These are phyloP conservation scores for Epistrophella euchroma DNA, from an alignment of 2,888 invertebrate genomes.

Conservation along the genomic window DNA sequence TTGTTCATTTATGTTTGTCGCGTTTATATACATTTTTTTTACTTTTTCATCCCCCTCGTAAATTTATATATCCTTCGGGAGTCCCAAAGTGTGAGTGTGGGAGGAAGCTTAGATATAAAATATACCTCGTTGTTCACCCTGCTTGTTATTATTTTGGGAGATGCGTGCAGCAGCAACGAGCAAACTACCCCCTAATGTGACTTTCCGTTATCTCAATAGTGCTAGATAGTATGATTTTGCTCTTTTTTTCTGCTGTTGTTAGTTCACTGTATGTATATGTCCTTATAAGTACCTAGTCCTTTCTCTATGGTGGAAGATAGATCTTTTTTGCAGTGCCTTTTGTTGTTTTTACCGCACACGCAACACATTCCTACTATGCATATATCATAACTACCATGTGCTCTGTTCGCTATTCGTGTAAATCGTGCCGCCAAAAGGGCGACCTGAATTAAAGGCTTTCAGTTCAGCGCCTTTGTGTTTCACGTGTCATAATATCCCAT, in stretches of 20 bases:
- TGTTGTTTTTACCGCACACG: conserved; percentile 23
- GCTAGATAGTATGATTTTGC: conserved; percentile 18
- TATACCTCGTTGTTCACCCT: conserved; percentile 43
- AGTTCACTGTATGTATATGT: not conserved
- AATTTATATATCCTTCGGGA: conserved; percentile 24
- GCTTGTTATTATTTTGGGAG: conserved; percentile 31
- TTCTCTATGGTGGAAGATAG: not conserved
- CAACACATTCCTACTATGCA: not conserved
- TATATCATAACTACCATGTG: conserved; percentile 39
- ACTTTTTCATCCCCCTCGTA: conserved; percentile 18
- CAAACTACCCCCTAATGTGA: conserved; percentile 31
- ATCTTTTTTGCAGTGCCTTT: conserved; percentile 28
- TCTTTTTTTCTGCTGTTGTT: conserved; percentile 6
- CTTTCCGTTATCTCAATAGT: conserved; percentile 38
- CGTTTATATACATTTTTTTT: conserved; percentile 30
- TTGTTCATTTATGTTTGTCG: conserved; percentile 70
- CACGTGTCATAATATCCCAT: conserved; percentile 68
- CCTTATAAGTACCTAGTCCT: conserved; percentile 8
- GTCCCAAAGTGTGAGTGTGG: conserved; percentile 28
- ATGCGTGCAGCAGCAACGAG: conserved; percentile 56
- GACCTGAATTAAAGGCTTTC: conserved; percentile 71
- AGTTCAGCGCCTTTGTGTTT: conserved; percentile 70
- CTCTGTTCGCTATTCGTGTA: conserved; percentile 31
- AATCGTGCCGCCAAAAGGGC: conserved; percentile 71
- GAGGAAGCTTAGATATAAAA: conserved; percentile 41